Conservation (phyloP, 2,797 vertebrate species). For the Erithacus rubecula region DNA sequence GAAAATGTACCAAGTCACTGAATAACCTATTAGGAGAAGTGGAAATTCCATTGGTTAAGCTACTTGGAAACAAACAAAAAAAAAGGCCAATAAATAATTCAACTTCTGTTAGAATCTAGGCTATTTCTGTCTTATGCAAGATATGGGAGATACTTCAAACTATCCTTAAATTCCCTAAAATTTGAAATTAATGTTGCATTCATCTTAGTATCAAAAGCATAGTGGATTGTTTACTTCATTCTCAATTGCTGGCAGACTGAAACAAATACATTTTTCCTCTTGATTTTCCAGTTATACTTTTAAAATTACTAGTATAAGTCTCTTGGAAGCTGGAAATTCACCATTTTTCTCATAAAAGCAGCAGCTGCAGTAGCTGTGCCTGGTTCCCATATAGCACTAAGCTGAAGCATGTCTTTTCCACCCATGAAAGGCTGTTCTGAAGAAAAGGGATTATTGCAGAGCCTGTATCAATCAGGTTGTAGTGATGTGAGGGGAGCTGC, state of each 20-base stretch:
- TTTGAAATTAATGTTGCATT: background rate
- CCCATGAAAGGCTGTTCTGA: background rate
- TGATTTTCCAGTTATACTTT: background rate
- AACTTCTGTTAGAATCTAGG: background rate
- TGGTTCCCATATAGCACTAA: background rate
- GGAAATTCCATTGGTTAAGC: background rate
- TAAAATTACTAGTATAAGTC: background rate
- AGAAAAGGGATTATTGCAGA: background rate
- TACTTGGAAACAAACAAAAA: background rate
- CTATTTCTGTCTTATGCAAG: background rate
- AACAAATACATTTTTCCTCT: background rate
- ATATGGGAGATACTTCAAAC: background rate
- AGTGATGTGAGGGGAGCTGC: accelerated
- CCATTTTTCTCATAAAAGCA: background rate
- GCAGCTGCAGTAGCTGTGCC: background rate
- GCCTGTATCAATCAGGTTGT: background rate
- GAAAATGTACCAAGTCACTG: accelerated
- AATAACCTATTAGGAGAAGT: background rate
- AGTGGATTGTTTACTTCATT: background rate
- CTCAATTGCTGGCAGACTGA: background rate
- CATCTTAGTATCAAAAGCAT: background rate
- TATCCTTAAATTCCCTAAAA: background rate
- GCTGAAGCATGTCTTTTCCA: background rate
- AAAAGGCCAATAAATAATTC: background rate
- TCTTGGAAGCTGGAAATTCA: background rate